Evolutionary conservation across 2,888 invertebrate species (phyloP).

Genomic region (Dolichomitus sp.): DNA sequence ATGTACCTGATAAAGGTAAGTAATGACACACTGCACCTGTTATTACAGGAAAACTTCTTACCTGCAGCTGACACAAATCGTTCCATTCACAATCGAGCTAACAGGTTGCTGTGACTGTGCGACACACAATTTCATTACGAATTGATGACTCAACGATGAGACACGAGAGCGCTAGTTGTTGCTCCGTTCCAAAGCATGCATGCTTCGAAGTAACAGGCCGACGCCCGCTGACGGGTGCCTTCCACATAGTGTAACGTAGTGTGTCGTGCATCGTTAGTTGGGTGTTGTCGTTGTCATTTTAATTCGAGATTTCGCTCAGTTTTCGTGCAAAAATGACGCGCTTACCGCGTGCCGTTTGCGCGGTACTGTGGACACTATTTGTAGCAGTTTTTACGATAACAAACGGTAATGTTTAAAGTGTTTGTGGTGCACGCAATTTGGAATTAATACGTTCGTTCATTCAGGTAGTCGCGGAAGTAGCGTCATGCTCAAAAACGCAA

Average conservation of each 20-base stretch:
- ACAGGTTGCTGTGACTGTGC: not conserved
- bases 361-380: slow-evolving; percentile 44
- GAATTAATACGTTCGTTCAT: not conserved
- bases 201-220: slow-evolving; percentile 42
- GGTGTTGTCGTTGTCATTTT: slow-evolving; percentile 4
- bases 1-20: no score
- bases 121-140: not conserved
- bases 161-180: slow-evolving; percentile 18
- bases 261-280: not conserved
- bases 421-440: not conserved
- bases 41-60: not conserved
- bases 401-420: slow-evolving; percentile 46
- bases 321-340: slow-evolving; percentile 42
- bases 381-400: slow-evolving; percentile 16
- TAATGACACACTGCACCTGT: no score
- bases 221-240: slow-evolving; percentile 48
- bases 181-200: slow-evolving; percentile 1
- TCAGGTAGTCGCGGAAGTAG: slow-evolving; percentile 4
- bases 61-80: not conserved
- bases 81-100: not conserved
- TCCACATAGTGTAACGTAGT: slow-evolving; percentile 1
- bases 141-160: slow-evolving; percentile 22
- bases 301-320: not conserved
- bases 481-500: slow-evolving; percentile 8
- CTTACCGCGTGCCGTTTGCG: not conserved